phyloP scores from a whole-genome alignment of 1,140 invertebrate species.

The Zaprionus davidi region DNA sequence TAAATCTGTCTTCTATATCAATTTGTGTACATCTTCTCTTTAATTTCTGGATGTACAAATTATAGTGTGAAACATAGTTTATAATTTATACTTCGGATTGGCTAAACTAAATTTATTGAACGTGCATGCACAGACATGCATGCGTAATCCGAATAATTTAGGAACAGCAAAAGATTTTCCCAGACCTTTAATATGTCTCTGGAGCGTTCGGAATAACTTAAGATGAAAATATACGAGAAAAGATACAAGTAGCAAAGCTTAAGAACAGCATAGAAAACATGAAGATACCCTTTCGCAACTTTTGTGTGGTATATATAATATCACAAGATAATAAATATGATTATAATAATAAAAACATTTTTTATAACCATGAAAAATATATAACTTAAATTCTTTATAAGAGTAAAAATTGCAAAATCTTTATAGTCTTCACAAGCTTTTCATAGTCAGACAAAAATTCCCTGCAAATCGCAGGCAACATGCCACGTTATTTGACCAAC shows the following conservation, averaged over 20 bases:
- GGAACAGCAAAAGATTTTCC: neutral
- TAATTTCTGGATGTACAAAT: neutral
- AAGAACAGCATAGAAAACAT: neutral
- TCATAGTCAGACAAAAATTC: neutral
- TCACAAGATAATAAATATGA: neutral
- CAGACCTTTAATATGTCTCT: neutral
- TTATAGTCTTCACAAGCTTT: neutral
- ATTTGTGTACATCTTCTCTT: neutral
- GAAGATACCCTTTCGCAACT: neutral
- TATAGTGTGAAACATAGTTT: neutral
- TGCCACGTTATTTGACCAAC: neutral
- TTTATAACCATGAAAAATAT: neutral
- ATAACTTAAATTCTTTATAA: neutral
- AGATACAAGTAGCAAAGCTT: neutral
- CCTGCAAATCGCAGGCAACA: neutral
- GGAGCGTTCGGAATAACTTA: neutral
- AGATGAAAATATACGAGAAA: neutral
- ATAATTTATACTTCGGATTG: neutral
- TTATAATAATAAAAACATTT: neutral
- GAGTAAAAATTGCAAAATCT: neutral
- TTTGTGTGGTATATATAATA: neutral
- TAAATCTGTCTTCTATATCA: neutral
- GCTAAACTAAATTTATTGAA: neutral
- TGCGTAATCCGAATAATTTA: conserved; percentile 6
- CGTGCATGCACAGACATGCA: conserved; percentile 36